Evolutionary conservation across 2,888 invertebrate genomes (phyloP).

Genomic region (Drosophila acutilabella): DNA sequence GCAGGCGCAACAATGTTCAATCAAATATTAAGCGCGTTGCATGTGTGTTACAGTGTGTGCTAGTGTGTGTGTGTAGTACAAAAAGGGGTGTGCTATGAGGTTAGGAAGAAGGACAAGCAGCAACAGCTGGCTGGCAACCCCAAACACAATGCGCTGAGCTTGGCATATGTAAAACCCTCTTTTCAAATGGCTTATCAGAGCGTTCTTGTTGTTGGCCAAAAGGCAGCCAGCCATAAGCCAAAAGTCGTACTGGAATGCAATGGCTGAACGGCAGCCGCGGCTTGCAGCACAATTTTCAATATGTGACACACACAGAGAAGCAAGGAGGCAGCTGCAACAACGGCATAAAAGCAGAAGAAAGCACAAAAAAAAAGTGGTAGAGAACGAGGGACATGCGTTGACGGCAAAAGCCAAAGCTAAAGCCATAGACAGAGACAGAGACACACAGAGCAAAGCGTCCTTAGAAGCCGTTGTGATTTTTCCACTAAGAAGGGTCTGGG

Average conservation of each 20-base stretch:
- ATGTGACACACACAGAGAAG: slow-evolving; percentile 67
- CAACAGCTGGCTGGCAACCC: slow-evolving; percentile 15
- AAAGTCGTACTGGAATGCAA: slow-evolving; percentile 59
- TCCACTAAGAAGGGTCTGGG: background rate
- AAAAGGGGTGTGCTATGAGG: background rate
- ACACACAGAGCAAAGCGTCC: slow-evolving; percentile 25
- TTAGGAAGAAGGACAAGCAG: background rate
- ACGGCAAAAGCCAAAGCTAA: slow-evolving; percentile 63
- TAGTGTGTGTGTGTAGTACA: background rate
- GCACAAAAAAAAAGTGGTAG: slow-evolving; percentile 9
- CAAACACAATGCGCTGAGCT: slow-evolving; percentile 24
- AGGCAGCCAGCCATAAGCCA: slow-evolving; percentile 69
- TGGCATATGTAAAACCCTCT: slow-evolving; percentile 77
- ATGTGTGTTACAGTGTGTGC: slow-evolving; percentile 12
- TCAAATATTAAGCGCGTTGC: slow-evolving; percentile 66
- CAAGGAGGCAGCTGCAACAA: slow-evolving; percentile 23
- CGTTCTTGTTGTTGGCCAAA: slow-evolving; percentile 30
- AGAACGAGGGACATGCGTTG: slow-evolving; percentile 48
- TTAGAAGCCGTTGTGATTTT: slow-evolving; percentile 35
- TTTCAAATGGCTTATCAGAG: slow-evolving; percentile 74
- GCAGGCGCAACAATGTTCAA: slow-evolving; percentile 76
- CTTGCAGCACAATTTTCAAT: slow-evolving; percentile 67
- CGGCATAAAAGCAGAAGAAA: slow-evolving; percentile 15
- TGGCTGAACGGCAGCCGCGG: slow-evolving; percentile 22
- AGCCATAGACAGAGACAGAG: slow-evolving; percentile 54